Conservation (phyloP, 2,113 vertebrate genomes). For the Cygnus buccinator region DNA sequence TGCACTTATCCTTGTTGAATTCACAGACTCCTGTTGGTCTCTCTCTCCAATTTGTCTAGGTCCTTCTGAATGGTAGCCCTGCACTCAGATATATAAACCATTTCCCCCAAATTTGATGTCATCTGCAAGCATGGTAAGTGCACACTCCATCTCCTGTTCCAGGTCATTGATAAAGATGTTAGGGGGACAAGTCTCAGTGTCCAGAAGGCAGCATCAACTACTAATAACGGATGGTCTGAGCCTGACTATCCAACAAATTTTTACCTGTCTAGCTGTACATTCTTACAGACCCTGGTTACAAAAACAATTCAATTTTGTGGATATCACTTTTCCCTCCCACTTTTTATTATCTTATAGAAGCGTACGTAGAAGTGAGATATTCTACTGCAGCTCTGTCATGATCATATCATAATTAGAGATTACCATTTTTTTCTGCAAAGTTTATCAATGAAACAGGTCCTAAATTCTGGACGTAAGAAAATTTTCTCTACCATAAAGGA, state of each 20-base stretch:
- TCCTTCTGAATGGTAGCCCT: background rate
- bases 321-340: background rate
- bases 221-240: background rate
- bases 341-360: background rate
- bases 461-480: background rate
- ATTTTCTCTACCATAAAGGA: background rate
- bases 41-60: background rate
- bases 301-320: background rate
- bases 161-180: background rate
- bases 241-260: background rate
- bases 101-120: background rate
- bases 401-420: background rate
- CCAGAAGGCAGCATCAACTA: background rate
- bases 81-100: background rate
- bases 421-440: background rate
- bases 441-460: background rate
- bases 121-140: background rate
- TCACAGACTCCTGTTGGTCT: background rate
- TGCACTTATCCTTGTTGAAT: background rate
- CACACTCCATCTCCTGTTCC: background rate
- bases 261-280: background rate
- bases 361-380: background rate
- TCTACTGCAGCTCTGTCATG: background rate
- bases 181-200: background rate
- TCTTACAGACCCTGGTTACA: background rate